A percentile compares a stretch with the other conserved stretches of the same genome.
phyloP scores from a whole-genome alignment of 1,140 invertebrate genomes.

The Reticulitermes speratus region DNA sequence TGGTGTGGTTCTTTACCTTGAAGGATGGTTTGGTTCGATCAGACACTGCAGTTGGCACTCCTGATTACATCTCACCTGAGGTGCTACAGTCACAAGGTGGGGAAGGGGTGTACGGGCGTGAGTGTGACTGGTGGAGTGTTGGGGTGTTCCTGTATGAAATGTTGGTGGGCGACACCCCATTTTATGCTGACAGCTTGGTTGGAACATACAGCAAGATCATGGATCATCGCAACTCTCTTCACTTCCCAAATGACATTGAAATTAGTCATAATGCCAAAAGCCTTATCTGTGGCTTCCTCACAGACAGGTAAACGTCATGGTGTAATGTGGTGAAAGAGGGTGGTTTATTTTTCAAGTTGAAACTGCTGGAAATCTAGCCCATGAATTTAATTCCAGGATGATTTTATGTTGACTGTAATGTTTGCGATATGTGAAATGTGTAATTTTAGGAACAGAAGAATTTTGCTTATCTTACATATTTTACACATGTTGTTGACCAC shows the following conservation, averaged over 20 bases:
- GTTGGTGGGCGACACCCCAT: constrained; percentile 98
- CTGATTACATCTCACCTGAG: constrained; percentile 99
- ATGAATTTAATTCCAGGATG: not conserved
- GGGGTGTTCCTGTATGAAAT: constrained; percentile 99
- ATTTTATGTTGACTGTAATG: not conserved
- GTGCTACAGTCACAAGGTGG: constrained; percentile 96
- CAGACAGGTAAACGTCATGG: constrained; percentile 59
- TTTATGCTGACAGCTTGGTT: constrained; percentile 94
- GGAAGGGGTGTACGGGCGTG: constrained; percentile 91
- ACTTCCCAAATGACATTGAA: constrained; percentile 92
- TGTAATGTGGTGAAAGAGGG: not conserved
- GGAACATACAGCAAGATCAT: constrained; percentile 98
- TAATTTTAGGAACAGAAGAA: too few relatives aligned
- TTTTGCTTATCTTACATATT: too few relatives aligned
- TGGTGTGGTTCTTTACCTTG: not conserved
- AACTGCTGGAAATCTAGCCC: not conserved
- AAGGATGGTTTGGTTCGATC: constrained; percentile 91
- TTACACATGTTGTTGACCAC: too few relatives aligned
- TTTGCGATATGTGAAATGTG: too few relatives aligned
- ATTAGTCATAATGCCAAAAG: constrained; percentile 90
- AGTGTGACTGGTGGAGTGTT: constrained; percentile 99
- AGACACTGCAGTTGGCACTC: constrained; percentile 97
- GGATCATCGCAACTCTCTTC: constrained; percentile 95
- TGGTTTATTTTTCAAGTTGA: constrained; percentile 5
- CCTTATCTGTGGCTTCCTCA: constrained; percentile 91